Conservation (phyloP, 2,113 vertebrate species). For the Myiozetetes cayanensis region DNA sequence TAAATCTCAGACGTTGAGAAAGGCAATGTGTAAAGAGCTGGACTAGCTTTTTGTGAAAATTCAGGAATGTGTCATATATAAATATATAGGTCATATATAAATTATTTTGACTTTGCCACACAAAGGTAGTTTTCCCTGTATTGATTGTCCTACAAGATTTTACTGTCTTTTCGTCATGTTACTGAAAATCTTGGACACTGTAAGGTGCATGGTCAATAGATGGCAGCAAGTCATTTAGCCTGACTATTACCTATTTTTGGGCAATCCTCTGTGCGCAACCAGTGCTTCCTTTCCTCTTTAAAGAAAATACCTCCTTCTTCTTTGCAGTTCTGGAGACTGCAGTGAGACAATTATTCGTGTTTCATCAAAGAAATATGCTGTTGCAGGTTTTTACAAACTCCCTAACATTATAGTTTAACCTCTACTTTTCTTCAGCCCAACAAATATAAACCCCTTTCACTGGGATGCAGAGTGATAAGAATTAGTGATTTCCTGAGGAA, state of each 20-base stretch:
- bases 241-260: constrained; percentile 43
- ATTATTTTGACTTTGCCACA: constrained; percentile 27
- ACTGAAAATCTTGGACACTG: constrained; percentile 57
- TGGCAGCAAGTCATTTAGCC: constrained; percentile 75
- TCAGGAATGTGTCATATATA: constrained; percentile 1
- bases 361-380: background rate
- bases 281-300: background rate
- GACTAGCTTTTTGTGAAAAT: constrained; percentile 1
- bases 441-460: background rate
- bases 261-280: background rate
- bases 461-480: background rate
- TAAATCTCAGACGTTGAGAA: background rate
- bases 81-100: constrained; percentile 31
- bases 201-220: constrained; percentile 69
- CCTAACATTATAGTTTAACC: background rate
- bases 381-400: background rate
- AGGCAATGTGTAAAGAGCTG: background rate
- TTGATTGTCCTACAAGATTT: constrained; percentile 40
- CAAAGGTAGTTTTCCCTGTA: background rate
- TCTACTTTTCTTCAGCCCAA: background rate
- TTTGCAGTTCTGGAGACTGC: background rate
- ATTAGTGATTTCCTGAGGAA: background rate
- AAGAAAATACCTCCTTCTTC: background rate
- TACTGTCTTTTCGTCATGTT: constrained; percentile 55
- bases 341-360: background rate